Evolutionary conservation across 2,888 invertebrate genomes (phyloP), one percentile per base, ranked within the genome.

Genomic region (Deladenus siricidicola): DNA sequence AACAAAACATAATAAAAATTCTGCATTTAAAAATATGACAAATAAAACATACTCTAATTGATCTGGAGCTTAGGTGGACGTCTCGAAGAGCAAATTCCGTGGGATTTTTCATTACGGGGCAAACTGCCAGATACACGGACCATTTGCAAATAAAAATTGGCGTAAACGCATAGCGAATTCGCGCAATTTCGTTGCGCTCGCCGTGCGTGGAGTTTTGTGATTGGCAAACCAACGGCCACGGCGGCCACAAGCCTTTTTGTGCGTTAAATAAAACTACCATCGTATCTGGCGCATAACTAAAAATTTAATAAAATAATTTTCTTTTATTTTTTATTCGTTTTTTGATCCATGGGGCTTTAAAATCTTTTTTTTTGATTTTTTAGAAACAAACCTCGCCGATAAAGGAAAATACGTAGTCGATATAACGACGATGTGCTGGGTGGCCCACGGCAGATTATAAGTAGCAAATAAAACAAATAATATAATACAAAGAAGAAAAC

Each of bases 251-350:
- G 2, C 70, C 60, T 55, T 70, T 70, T 29, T 71, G 67, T 0
- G 74, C 67, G 54, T 71, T 72, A 64, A 75, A 72, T 43, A 75
- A 57, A n/a, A 75, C 60, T 6, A 72, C 74, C 23, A 72, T 66
- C 19, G 72, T 74, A 58, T 70, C 70, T n/a, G 68, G 62, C 0
- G 69, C 61, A 47, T 66, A 70, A 57, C 70, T 70, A 45, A 34
- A 21, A 14, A 56, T n/a, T 30, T 19, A 23, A 23, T 19, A 56
- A 24, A 57, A 53, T 23, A 47, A 19, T 47, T 47, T 47, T n/a
- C 8, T 23, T 19, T 10, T 47, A 21, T 10, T 47, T 6, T 47
- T 47, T 47, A 21, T 47, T 47, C n/a, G n/a, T 47, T 47, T 47
- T 47, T 47, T 47, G 24, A 47, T 47, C 42, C 10, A 48, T 48